Evolutionary conservation across 1,140 invertebrate genomes (phyloP), one percentile per base, ranked within the genome.

Genomic region (Euura lappo): DNA sequence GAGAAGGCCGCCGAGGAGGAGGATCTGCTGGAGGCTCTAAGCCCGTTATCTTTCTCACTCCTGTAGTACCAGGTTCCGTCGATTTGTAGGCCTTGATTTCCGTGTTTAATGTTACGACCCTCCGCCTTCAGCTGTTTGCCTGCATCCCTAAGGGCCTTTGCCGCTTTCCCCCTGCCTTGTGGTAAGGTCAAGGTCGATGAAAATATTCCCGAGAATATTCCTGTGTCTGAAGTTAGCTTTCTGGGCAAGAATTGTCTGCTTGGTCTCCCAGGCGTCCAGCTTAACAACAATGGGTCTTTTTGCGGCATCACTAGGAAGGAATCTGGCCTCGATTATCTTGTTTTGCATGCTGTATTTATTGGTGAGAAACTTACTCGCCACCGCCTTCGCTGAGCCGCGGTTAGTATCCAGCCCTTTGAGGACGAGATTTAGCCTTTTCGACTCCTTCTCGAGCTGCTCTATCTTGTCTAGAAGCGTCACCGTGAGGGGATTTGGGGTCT

Each of bases 41-140:
- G 4, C 11, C 46, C 28, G 8, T 68, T 68, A 4, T 68, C 68
- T 4, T n/a, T 4, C n/a, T 68, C 68, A 68, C 68, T 68, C 68
- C 68, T 45, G n/a, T 8, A 43, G 13, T 68, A 42, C 28, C 8
- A 45, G n/a, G n/a, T n/a, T n/a, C n/a, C n/a, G n/a, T n/a, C n/a
- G n/a, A n/a, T n/a, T n/a, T n/a, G n/a, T n/a, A n/a, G 28, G 10
- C 46, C n/a, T 43, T 68, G 3, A n/a, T 68, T 10, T 45, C 68
- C 68, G 4, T 45, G 44, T 43, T 68, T 68, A 42, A 68, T 45
- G 6, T 4, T 68, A 45, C 28, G 42, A 4, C 68, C 68, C 42
- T 68, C 68, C 10, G 68, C 68, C 46, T 68, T 68, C 5, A 4
- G 6, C 28, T 68, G 4, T n/a, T n/a, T 68, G 28, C 6, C 46